Conservation (phyloP, 2,113 vertebrate genomes). For the Abramis brama region DNA sequence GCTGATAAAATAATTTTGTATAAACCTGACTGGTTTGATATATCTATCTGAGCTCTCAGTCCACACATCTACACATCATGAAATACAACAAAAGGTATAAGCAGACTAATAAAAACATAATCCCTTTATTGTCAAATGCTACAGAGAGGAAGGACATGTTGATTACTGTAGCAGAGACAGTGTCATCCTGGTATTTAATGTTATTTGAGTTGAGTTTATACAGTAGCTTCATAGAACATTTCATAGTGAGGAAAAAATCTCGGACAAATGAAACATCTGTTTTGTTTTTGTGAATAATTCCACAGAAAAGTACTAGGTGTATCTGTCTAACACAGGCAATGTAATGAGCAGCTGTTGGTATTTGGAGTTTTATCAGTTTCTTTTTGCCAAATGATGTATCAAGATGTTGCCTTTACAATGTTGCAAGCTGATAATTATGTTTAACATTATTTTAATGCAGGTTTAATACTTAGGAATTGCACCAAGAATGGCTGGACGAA, state of each 20-base stretch:
- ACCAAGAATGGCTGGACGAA: conserved; percentile 75
- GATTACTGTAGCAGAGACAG: neutral
- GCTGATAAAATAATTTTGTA: conserved; percentile 15
- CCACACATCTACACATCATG: conserved; percentile 11
- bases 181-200: neutral
- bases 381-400: neutral
- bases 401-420: neutral
- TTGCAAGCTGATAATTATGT: neutral
- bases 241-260: neutral
- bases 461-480: conserved; percentile 76
- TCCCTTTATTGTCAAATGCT: conserved; percentile 18
- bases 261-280: neutral
- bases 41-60: conserved; percentile 4
- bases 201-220: neutral
- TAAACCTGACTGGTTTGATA: neutral
- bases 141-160: neutral
- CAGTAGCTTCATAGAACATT: neutral
- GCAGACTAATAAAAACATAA: conserved; percentile 40
- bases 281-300: neutral
- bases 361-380: neutral
- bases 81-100: conserved; percentile 12
- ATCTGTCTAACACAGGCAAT: neutral
- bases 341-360: neutral
- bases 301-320: neutral
- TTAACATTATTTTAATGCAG: conserved; percentile 56